Evolutionary conservation across 92 coral and sea anemone species (phyloP).

Genomic region (Ricordea florida): DNA sequence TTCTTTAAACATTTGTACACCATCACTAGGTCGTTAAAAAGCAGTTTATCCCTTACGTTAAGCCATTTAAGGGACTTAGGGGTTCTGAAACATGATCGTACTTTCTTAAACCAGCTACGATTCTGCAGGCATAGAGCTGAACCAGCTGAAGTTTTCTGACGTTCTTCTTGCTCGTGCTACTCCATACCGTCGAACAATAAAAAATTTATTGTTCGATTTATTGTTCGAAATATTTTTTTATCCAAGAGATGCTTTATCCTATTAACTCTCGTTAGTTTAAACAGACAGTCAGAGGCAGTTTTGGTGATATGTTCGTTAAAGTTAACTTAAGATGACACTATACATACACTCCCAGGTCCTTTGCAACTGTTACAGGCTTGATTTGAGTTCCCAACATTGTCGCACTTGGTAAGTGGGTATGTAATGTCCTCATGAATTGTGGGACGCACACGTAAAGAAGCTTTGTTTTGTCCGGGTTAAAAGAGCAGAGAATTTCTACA

Average conservation of each 20-base stretch:
- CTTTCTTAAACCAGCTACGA: constrained; percentile 37
- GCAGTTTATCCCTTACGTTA: constrained; percentile 8
- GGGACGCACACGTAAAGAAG: constrained; percentile 22
- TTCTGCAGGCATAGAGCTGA: constrained; percentile 29
- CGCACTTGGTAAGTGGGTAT: neutral
- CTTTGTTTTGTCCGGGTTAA: constrained; percentile 48
- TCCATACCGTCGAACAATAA: constrained; percentile 45
- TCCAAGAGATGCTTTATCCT: constrained; percentile 50
- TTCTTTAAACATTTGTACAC: constrained; percentile 5
- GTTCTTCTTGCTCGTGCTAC: constrained; percentile 16
- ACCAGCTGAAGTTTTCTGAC: constrained; percentile 31
- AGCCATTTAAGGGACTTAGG: constrained; percentile 28
- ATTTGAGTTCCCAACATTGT: constrained; percentile 18
- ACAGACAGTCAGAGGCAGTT: constrained; percentile 29
- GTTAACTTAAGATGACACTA: constrained; percentile 2
- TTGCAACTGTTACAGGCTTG: constrained; percentile 16
- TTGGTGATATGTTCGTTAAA: constrained; percentile 24
- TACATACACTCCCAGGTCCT: constrained; percentile 16
- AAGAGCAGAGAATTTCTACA: constrained; percentile 43
- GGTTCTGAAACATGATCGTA: constrained; percentile 37
- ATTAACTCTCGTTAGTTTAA: constrained; percentile 34
- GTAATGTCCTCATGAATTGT: constrained; percentile 17
- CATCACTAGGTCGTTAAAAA: constrained; percentile 13
- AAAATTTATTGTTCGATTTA: neutral
- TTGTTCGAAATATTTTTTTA: constrained; percentile 2